Evolutionary conservation across 35 echinoderm and acorn worm species (phyloP).

Genomic region (Hemicentrotus pulcherrimus): DNA sequence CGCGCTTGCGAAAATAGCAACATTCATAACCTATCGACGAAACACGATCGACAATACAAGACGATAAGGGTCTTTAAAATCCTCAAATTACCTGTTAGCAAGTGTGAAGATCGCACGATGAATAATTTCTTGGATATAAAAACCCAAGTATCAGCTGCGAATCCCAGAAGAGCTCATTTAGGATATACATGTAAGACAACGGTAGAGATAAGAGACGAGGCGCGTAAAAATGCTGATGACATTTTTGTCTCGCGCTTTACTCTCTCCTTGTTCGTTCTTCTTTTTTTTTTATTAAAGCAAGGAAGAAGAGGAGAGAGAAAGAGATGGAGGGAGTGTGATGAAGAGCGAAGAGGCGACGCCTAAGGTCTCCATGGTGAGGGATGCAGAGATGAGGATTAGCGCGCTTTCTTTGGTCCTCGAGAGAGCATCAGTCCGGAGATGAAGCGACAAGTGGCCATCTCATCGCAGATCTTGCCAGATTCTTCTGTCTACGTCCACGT

Average conservation of each 20-base stretch:
- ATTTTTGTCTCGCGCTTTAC: neutral
- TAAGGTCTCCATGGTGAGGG: constrained; percentile 2
- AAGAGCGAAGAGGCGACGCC: constrained; percentile 24
- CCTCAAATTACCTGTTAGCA: constrained; percentile 43
- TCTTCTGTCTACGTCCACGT: neutral
- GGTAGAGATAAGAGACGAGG: constrained; percentile 15
- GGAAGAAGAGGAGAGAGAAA: neutral
- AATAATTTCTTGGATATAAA: constrained; percentile 40
- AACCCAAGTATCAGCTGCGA: constrained; percentile 31
- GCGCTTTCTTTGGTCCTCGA: constrained; percentile 38
- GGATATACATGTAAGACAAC: constrained; percentile 20
- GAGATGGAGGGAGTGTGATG: constrained; percentile 3
- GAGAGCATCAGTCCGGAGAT: constrained; percentile 10
- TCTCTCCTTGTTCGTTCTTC: neutral
- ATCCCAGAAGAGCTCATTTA: constrained; percentile 23
- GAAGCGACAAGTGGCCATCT: constrained; percentile 40
- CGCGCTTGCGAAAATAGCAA: constrained; percentile 1
- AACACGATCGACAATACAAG: constrained; percentile 43
- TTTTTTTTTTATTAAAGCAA: constrained; percentile 5
- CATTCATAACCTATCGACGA: constrained; percentile 24
- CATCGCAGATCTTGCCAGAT: constrained; percentile 25
- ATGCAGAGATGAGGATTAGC: constrained; percentile 9
- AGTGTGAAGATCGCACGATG: constrained; percentile 32
- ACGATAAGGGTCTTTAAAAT: constrained; percentile 37
- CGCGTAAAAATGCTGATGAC: neutral